A percentile compares a stretch with the other conserved stretches of the same genome.
These are phyloP conservation scores for Dendroctonus valens DNA, from an alignment of 1,140 invertebrate genomes.

Conservation along the genomic window DNA sequence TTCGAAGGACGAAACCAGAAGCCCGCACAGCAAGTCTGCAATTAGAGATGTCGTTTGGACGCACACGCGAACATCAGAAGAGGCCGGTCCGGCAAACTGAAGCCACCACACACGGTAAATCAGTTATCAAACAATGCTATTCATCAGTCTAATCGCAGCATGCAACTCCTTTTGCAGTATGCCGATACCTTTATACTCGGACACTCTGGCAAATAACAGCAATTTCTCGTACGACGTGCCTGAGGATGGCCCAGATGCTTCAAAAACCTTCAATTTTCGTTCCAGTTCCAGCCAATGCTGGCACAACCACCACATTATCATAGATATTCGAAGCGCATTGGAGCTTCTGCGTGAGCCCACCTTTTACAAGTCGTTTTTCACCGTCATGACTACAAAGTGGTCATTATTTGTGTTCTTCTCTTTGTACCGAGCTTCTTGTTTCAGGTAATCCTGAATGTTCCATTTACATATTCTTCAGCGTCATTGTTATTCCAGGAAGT, in stretches of 20 bases:
- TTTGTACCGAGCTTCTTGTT: constrained; percentile 42
- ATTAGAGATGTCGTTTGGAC: constrained; percentile 37
- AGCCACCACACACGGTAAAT: constrained; percentile 1
- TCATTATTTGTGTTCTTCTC: constrained; percentile 43
- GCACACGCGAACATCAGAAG: constrained; percentile 21
- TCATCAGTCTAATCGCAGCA: not conserved
- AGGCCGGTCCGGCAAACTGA: constrained; percentile 2
- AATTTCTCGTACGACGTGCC: constrained; percentile 41
- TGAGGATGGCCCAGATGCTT: constrained; percentile 6
- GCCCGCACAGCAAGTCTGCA: constrained; percentile 20
- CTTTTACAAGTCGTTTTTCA: constrained; percentile 46
- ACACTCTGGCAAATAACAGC: constrained; percentile 44
- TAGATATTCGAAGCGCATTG: constrained; percentile 3
- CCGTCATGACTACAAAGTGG: constrained; percentile 42
- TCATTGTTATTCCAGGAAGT: constrained; percentile 15
- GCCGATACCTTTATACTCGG: constrained; percentile 41
- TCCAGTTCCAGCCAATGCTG: constrained; percentile 19
- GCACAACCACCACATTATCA: constrained; percentile 5
- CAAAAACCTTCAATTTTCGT: constrained; percentile 34
- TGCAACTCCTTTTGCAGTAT: constrained; percentile 13
- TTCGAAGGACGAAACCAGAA: constrained; percentile 21
- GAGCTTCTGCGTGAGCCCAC: constrained; percentile 39
- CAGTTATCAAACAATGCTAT: not conserved
- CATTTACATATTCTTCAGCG: not conserved
- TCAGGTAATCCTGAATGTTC: constrained; percentile 18